phyloP scores from a whole-genome alignment of 2,888 invertebrate genomes.

The Lasiommata megera region DNA sequence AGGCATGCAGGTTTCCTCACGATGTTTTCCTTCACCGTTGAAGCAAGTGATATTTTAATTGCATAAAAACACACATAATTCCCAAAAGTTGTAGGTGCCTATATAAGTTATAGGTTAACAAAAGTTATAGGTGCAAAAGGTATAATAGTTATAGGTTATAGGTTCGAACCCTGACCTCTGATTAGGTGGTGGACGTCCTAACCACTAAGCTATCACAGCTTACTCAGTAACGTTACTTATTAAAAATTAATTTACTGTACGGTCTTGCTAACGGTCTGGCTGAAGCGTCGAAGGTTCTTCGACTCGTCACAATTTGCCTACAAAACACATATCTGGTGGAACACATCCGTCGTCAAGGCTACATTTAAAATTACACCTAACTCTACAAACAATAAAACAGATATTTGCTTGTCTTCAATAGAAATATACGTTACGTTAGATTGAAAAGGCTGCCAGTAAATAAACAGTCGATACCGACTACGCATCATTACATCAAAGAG shows the following conservation, averaged over 20 bases:
- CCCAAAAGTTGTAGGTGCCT: too few relatives aligned
- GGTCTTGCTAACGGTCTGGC: conserved; percentile 67
- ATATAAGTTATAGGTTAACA: too few relatives aligned
- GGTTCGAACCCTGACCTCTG: too few relatives aligned
- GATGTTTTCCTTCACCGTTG: too few relatives aligned
- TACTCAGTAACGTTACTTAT: conserved; percentile 21
- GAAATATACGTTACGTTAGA: conserved; percentile 44
- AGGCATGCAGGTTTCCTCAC: too few relatives aligned
- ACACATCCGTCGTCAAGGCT: conserved; percentile 19
- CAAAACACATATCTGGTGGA: conserved; percentile 33
- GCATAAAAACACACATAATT: too few relatives aligned
- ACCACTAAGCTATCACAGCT: too few relatives aligned
- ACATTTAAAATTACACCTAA: conserved; percentile 39
- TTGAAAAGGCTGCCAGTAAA: conserved; percentile 58
- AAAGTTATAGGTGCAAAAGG: too few relatives aligned
- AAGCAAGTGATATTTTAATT: too few relatives aligned
- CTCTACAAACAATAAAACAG: conserved; percentile 35
- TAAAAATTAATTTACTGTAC: conserved; percentile 74
- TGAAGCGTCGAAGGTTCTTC: conserved; percentile 61
- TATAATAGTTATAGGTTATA: too few relatives aligned
- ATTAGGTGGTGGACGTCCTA: too few relatives aligned
- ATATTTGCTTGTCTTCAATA: conserved; percentile 36
- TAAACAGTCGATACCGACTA: conserved; percentile 78
- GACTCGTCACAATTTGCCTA: conserved; percentile 57
- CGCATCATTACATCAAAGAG: conserved; percentile 75